Base-by-base conservation (phyloP, 2,113 vertebrate species). In the Plecotus auritus region DNA sequence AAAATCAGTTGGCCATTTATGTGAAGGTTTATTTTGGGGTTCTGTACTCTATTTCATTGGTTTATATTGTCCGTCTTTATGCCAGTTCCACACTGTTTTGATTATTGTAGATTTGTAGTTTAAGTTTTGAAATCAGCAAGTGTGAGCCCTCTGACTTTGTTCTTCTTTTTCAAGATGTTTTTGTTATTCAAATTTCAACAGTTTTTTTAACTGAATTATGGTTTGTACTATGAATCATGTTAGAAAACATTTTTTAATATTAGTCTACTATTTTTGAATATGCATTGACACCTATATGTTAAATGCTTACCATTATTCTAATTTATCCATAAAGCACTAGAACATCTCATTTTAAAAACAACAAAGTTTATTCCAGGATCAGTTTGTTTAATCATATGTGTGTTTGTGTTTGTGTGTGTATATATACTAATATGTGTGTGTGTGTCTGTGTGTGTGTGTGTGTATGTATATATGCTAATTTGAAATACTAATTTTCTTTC, bases 401-500 rank as follows among this genome's bases (percentile, higher is more conserved):
- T 3, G 30, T n/a, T n/a, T 54, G 51, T 54, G 47, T 47, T 11
- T 47, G 12, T 47, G 12, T 47, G 42, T 45, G 42, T 45, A 14
- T 49, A 13, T 49, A 49, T 13, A 49, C 47, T 49, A 49, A 49
- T 49, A 49, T 54, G 5, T 18, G 49, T 49, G 49, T 49, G 49
- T 54, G 5, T 56, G 18, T 56, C 20, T 56, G 54, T 56, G 54
- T 56, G 7, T 56, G 54, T 56, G 20, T 47, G 2, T 10, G 9
- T 12, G 9, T 12, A 12, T 56, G 20, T 56, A 6, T 56, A 20
- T 23, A 23, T 26, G 51, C 11, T 73, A 85, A 83, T 87, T 92
- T 83, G 30, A 94, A 96, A 61, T 92, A 94, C 32, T 85, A 91
- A 66, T 66, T 89, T 83, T 87, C 2, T 91, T 95, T 64, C 80